phyloP scores from a whole-genome alignment of 2,113 vertebrate genomes.

The Lagopus leucura region DNA sequence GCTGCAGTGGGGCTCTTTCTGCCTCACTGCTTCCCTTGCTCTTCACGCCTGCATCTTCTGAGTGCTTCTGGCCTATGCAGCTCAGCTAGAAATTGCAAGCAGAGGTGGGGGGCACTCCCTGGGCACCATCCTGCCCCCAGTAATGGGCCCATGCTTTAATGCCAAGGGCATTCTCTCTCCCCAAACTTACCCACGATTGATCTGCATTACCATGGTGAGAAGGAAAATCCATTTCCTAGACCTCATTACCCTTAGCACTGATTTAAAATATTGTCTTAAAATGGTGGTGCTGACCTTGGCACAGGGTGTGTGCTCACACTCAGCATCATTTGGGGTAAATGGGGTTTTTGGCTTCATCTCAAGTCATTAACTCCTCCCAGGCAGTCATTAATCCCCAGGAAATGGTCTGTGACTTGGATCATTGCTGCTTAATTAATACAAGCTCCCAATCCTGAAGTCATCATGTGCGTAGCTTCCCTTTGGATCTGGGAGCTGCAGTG shows the following conservation, averaged over 20 bases:
- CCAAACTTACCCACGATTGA: fast-evolving
- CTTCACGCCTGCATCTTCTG: neutral
- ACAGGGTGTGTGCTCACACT: neutral
- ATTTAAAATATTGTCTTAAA: neutral
- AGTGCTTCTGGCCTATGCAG: fast-evolving
- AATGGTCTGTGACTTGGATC: conserved; percentile 32
- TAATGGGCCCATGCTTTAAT: neutral
- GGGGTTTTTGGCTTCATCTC: conserved; percentile 55
- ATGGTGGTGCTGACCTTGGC: conserved; percentile 30
- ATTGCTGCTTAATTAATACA: conserved; percentile 11
- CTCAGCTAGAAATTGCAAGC: neutral
- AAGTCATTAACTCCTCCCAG: conserved; percentile 36
- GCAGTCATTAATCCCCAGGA: conserved; percentile 54
- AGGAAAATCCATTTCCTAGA: neutral
- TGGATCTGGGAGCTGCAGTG: neutral
- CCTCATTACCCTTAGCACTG: neutral
- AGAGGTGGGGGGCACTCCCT: fast-evolving
- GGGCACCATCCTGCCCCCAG: fast-evolving
- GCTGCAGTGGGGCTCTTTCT: neutral
- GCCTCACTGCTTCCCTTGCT: neutral
- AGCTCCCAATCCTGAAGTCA: conserved; percentile 15
- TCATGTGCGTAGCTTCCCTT: neutral
- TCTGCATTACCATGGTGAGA: fast-evolving
- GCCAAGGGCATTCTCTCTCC: neutral
- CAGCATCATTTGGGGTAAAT: conserved; percentile 30